Base-by-base conservation (phyloP, 2,113 vertebrate species). In the Paradoxurus hermaphroditus region DNA sequence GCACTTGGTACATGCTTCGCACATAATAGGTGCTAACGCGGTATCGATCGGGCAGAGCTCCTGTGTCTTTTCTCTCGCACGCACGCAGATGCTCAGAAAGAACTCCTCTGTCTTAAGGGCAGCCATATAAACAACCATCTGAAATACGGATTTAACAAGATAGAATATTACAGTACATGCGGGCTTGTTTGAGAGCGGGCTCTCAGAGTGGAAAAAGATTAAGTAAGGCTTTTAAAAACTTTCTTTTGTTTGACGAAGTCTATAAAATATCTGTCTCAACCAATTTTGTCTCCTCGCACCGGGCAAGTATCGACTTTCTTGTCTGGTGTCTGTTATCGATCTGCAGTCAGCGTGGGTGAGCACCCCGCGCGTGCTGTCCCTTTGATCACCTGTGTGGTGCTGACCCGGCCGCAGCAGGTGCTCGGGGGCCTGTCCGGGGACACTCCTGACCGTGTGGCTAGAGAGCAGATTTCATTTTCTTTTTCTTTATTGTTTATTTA, bases 171-270 rank as follows among this genome's bases (percentile, higher is more conserved):
- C 1, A 56, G 34, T 16, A 5, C 25, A 21, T 63, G 79, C 70
- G 36, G 12, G 16, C 82, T 34, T 82, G 21, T 89, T 75, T 77
- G 86, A 92, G n/a, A 92, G 96, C 84, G 39, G 7, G 27, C 18
- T n/a, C 46, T 67, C 53, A 85, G 72, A 94, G 65, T 46, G 62
- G 56, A 41, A 92, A 83, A n/a, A 82, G 65, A 94, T 89, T 53
- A 96, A 86, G 65, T 53, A 96, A 86, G 65, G 8, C 67, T 68
- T 68, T 53, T 12, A 70, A 86, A 77, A 86, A 25, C 53, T 85
- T 86, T 62, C 78, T 72, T 98, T 95, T 97, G 94, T 81, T 93
- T 88, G 51, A 14, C 21, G 0, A 15, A 7, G 51, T 39, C 90
- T 94, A 18, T 92, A 46, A 94, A 86, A 84, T 49, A 46, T 31